Evolutionary conservation across 1,140 invertebrate species (phyloP).

Genomic region (Parapsyche elsis): DNA sequence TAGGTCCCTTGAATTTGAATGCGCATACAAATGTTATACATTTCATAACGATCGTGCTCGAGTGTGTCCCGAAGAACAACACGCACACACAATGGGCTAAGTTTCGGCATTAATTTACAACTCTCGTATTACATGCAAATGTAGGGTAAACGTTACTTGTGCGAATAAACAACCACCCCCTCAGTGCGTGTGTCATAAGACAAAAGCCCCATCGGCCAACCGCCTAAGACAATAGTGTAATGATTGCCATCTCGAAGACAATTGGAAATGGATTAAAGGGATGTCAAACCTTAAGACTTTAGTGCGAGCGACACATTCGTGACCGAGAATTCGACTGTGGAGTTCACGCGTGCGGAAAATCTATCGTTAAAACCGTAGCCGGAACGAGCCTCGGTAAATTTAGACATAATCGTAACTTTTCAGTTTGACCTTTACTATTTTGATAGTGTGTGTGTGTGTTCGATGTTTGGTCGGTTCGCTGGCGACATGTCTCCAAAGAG

Average conservation of each 20-base stretch:
- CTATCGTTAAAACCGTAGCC: no score
- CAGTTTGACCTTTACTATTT: no score
- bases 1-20: no score
- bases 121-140: slow-evolving; percentile 19
- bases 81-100: slow-evolving; percentile 3
- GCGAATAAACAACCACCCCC: slow-evolving; percentile 4
- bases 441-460: not conserved
- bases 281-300: not conserved
- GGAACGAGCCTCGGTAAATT: no score
- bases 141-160: slow-evolving; percentile 14
- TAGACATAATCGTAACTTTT: no score
- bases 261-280: slow-evolving; percentile 9
- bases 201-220: slow-evolving; percentile 1
- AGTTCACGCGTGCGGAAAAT: no score
- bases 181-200: not conserved
- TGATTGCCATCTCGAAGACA: not conserved
- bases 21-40: not conserved
- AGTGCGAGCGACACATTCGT: no score
- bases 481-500: slow-evolving; percentile 12
- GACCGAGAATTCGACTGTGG: no score
- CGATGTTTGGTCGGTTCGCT: not conserved
- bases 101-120: slow-evolving; percentile 22
- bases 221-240: not conserved
- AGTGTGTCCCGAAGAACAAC: slow-evolving; percentile 1
- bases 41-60: not conserved